Evolutionary conservation across 2,888 invertebrate species (phyloP).

Genomic region (Caenorhabditis sp.): DNA sequence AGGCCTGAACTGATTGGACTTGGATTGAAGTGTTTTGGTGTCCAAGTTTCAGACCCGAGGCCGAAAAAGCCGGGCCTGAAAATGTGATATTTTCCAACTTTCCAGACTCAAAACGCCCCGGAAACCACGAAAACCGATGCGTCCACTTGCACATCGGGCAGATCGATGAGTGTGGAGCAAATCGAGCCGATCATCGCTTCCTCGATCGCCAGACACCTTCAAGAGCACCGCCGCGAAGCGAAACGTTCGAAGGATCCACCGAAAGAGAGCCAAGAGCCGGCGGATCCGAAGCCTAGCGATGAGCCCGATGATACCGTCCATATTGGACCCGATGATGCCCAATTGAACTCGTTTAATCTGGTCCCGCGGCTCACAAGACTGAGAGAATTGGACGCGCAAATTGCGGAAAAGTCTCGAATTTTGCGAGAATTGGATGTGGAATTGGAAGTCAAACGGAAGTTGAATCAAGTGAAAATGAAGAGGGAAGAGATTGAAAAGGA

Average conservation of each 20-base stretch:
- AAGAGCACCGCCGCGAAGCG: neutral
- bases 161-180: neutral
- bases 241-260: neutral
- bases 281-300: slow-evolving; percentile 13
- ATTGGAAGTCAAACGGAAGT: slow-evolving; percentile 29
- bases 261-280: neutral
- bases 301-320: neutral
- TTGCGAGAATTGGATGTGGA: slow-evolving; percentile 18
- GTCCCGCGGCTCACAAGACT: slow-evolving; percentile 30
- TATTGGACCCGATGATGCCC: neutral
- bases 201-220: slow-evolving; percentile 16
- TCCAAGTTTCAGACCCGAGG: too few species aligned
- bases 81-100: too few species aligned
- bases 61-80: too few species aligned
- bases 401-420: slow-evolving; percentile 9
- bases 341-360: slow-evolving; percentile 19
- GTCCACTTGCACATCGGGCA: slow-evolving; percentile 6
- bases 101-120: neutral
- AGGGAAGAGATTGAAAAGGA: neutral
- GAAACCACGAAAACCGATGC: slow-evolving; percentile 1
- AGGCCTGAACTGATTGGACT: neutral
- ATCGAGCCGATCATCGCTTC: slow-evolving; percentile 7
- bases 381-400: slow-evolving; percentile 35
- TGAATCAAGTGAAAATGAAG: slow-evolving; percentile 3
- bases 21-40: too few species aligned